Base-by-base conservation (phyloP, 1,140 invertebrate genomes). In the Hydropsyche tenuis region DNA sequence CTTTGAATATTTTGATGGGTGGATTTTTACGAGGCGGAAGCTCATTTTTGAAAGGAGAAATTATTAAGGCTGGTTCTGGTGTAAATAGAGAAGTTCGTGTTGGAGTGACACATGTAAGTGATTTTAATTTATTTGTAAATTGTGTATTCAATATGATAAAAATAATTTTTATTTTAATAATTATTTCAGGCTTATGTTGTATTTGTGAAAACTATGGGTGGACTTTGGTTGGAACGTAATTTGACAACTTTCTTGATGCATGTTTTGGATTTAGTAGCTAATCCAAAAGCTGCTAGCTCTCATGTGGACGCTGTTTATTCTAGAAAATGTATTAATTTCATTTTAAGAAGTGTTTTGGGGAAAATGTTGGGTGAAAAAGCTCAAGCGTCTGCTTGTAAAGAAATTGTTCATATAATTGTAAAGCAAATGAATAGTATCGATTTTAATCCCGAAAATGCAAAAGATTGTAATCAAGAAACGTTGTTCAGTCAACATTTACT, bases 291-390 rank as follows among this genome's bases (percentile, higher is more conserved):
- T 12, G 94, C 95, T 0, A 93, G 93, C 11, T 95, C 95, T 0
- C 97, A 99, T 81, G 94, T 99, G 5, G 98, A 99, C 84, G 96
- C 96, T 30, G 96, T 99, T 2, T 98, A 98, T 83, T 98, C 96
- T 0, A 84, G 98, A 75, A 98, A 98, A 84, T 99, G 98, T 82
- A 94, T 99, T 53, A 95, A 93, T 80, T 99, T 98, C 81, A 97
- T 99, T 79, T 86, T 99, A 48, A 88, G 95, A 43, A 92, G 94
- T 71, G 92, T 96, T 1, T 87, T 99, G 37, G 97, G 97, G 5
- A 93, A 94, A 81, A 91, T 99, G 87, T 87, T 99, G 0, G 93
- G 96, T 0, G 98, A 99, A 86, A 97, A 97, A 80, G 96, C 96
- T 56, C 98, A 99, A 85, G 91, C 95, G 46, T 93, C 93, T 6